A percentile compares a stretch with the other conserved stretches of the same genome.
These are phyloP conservation scores for Anodontia alba DNA, from an alignment of 2,888 invertebrate genomes.

Conservation along the genomic window DNA sequence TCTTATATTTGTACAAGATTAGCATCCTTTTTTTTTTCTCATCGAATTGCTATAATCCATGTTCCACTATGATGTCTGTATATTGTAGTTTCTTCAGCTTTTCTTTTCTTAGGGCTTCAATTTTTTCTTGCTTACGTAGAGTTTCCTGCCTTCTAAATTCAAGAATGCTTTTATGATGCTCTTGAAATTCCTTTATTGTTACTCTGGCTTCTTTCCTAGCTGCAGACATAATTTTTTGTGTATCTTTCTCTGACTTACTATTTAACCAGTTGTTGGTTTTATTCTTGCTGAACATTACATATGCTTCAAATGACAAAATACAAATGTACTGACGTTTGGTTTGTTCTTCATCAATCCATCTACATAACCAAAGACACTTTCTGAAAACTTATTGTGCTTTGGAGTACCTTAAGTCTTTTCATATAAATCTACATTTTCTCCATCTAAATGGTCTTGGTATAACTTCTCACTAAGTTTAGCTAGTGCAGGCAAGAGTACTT, in stretches of 20 bases:
- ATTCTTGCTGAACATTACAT: not conserved
- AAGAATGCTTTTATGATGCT: not conserved
- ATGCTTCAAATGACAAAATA: not conserved
- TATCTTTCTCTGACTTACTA: not conserved
- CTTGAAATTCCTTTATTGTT: not conserved
- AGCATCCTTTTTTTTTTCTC: not conserved
- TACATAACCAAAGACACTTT: not conserved
- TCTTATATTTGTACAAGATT: not conserved
- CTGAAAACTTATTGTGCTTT: slow-evolving; percentile 7
- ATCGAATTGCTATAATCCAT: not conserved
- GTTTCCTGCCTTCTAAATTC: not conserved
- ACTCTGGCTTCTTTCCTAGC: not conserved
- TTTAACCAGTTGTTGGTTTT: not conserved
- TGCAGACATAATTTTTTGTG: not conserved
- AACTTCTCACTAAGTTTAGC: not conserved
- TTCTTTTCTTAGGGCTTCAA: not conserved
- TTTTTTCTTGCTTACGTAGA: not conserved
- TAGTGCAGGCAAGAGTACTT: not conserved
- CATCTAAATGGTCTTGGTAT: not conserved
- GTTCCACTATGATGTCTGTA: not conserved
- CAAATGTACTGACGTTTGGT: not conserved
- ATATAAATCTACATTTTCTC: not conserved
- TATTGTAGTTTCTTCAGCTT: not conserved
- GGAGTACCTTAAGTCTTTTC: not conserved
- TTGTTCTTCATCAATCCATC: not conserved